phyloP scores from a whole-genome alignment of 2,888 invertebrate species.

The Xestobium rufovillosum region DNA sequence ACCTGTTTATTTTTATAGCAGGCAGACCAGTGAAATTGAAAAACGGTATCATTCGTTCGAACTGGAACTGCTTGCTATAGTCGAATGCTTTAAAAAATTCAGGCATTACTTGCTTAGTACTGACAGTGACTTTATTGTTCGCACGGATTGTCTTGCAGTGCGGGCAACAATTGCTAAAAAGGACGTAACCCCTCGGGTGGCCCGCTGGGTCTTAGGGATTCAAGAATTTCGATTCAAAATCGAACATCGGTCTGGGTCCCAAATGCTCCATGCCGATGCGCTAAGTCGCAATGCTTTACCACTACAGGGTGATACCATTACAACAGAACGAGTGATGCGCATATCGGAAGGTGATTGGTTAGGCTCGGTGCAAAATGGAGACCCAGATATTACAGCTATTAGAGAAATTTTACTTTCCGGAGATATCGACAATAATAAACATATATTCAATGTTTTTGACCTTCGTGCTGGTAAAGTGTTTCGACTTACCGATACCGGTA shows the following conservation, averaged over 20 bases:
- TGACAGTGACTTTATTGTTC: constrained; percentile 15
- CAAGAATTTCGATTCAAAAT: constrained; percentile 20
- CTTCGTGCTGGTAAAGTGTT: too few relatives aligned
- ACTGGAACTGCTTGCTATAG: constrained; percentile 15
- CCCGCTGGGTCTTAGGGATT: constrained; percentile 18
- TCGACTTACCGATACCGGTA: too few relatives aligned
- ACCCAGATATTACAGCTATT: constrained; percentile 15
- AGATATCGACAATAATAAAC: constrained; percentile 6
- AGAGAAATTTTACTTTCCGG: constrained; percentile 18
- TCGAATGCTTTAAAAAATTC: constrained; percentile 15
- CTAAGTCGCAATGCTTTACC: constrained; percentile 22
- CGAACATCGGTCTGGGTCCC: constrained; percentile 16
- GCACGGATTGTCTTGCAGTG: constrained; percentile 19
- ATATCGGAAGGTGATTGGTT: constrained; percentile 19
- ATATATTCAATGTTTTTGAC: too few relatives aligned
- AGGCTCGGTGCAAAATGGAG: constrained; percentile 17
- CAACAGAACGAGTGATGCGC: constrained; percentile 9
- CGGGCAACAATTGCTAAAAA: constrained; percentile 18
- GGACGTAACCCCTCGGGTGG: constrained; percentile 16
- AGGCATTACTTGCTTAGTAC: constrained; percentile 16
- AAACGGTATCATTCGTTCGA: constrained; percentile 17
- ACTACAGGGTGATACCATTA: not conserved
- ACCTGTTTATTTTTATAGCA: constrained; percentile 15
- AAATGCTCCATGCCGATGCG: constrained; percentile 33
- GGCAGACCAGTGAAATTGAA: constrained; percentile 17